Evolutionary conservation across 1,140 invertebrate genomes (phyloP), one percentile per base, ranked within the genome.

Genomic region (Drosophila mauritiana): DNA sequence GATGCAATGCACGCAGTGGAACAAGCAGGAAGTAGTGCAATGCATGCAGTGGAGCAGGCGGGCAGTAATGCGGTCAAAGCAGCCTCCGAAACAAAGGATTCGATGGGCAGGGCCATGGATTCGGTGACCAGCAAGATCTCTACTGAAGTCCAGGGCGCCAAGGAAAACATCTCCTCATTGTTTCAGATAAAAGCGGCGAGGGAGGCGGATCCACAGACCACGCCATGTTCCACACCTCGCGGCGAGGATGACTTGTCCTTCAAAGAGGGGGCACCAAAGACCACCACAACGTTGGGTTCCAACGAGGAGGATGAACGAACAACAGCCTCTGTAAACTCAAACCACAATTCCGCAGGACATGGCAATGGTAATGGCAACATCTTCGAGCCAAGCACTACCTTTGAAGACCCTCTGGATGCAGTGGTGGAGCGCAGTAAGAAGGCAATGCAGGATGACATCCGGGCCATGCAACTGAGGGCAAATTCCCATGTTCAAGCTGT

Each of bases 291-390:
- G 0, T 42, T 70, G 49, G 77, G 39, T 0, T 80, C 78, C 7
- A 75, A 79, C 3, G 89, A 91, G 42, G 91, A 92, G 52, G 91
- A 92, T 61, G 91, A 92, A 42, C 78, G 91, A 0, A 92, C 91
- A 17, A 92, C 91, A 2, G 91, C 91, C 6, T 92, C 91, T 0
- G 91, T 91, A 2, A 92, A 92, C 54, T 92, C 91, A 0, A 90
- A 82, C 27, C 90, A 91, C 45, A 90, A 80, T 39, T 88, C 82
- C 7, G 67, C 84, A 1, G 84, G 83, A 3, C 80, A 83, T 53
- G 90, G 84, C 10, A 59, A 55, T 17, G 72, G 48, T 0, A 82
- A 83, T 42, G 73, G 59, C 3, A 88, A 90, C 39, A 65, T 81
- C 13, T 84, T 80, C 43, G 90, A 85, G n/a, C n/a, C 73, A 0